Evolutionary conservation across 2,113 vertebrate species (phyloP).

Genomic region (Thamnophis sirtalis): DNA sequence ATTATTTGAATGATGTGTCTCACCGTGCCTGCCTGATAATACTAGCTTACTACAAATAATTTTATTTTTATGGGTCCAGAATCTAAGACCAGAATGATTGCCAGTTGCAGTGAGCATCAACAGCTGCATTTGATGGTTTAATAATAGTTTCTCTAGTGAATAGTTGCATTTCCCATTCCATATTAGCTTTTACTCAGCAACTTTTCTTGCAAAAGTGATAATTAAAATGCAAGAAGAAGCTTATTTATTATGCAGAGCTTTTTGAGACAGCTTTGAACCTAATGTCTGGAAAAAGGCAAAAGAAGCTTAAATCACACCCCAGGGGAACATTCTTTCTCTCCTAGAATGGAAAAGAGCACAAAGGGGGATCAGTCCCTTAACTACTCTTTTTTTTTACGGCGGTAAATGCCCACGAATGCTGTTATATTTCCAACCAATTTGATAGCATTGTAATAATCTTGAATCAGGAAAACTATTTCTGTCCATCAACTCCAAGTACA

Average conservation of each 20-base stretch:
- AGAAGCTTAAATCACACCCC: slow-evolving; percentile 10
- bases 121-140: background rate
- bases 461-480: background rate
- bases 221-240: background rate
- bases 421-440: background rate
- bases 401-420: background rate
- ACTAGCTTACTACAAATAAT: background rate
- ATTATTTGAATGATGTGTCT: background rate
- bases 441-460: background rate
- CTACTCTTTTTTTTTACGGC: background rate
- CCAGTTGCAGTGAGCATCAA: background rate
- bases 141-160: background rate
- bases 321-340: slow-evolving; percentile 13
- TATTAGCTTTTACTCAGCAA: background rate
- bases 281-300: slow-evolving; percentile 4
- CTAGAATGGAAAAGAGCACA: slow-evolving; percentile 15
- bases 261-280: background rate
- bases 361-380: background rate
- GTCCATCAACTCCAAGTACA: background rate
- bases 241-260: slow-evolving; percentile 11
- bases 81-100: background rate
- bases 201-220: slow-evolving; percentile 8
- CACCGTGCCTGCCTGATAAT: background rate
- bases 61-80: background rate
- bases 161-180: background rate